Evolutionary conservation across 2,113 vertebrate genomes (phyloP).

Genomic region (Gulo gulo): DNA sequence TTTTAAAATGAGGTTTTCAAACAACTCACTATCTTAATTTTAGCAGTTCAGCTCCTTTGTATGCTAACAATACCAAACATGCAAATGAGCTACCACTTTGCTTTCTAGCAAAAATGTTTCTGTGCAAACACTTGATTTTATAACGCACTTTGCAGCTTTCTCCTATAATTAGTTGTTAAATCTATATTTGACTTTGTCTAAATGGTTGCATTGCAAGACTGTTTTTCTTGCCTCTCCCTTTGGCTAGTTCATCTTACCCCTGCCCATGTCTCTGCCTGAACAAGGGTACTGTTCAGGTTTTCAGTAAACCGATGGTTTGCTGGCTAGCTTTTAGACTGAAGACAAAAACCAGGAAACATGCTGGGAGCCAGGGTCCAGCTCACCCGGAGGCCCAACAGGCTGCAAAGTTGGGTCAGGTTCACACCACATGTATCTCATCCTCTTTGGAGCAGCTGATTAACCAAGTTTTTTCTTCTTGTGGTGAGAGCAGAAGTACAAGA

Average conservation of each 20-base stretch:
- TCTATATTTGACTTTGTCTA: constrained; percentile 79
- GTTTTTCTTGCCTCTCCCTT: constrained; percentile 66
- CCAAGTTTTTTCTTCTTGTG: neutral
- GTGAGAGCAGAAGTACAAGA: neutral
- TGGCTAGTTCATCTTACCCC: constrained; percentile 34
- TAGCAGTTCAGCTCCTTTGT: constrained; percentile 81
- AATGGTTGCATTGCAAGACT: constrained; percentile 59
- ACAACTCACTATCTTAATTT: constrained; percentile 82
- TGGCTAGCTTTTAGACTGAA: neutral
- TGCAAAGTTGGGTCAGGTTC: neutral
- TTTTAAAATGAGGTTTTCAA: constrained; percentile 82
- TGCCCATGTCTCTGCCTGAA: neutral
- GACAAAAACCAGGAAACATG: neutral
- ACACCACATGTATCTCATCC: accelerated
- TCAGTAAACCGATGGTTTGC: neutral
- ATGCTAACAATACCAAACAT: constrained; percentile 81
- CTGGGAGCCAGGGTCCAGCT: neutral
- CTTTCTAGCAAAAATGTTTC: constrained; percentile 83
- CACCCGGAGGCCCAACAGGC: neutral
- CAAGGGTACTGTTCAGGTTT: neutral
- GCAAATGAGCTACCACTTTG: constrained; percentile 80
- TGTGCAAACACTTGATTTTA: constrained; percentile 82
- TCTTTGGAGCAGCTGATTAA: neutral
- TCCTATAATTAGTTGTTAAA: constrained; percentile 80
- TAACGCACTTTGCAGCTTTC: constrained; percentile 74